Conservation (phyloP, 1,140 invertebrate genomes). For the Gryon sp. region DNA sequence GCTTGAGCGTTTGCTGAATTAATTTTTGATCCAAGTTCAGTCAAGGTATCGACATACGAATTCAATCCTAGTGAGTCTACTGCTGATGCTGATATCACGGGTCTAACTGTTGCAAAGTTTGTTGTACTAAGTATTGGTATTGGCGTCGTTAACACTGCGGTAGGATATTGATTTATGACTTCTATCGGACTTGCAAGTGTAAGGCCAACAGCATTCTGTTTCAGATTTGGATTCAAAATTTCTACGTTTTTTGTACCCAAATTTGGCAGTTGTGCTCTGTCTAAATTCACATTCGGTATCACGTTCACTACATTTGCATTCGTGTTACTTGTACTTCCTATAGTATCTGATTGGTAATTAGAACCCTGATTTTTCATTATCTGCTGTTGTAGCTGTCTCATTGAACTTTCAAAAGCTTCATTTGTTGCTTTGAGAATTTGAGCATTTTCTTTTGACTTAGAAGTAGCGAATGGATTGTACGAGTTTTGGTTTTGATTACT, state of each 20-base stretch:
- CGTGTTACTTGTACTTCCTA: slow-evolving; percentile 67
- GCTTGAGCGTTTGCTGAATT: slow-evolving; percentile 55
- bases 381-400: slow-evolving; percentile 69
- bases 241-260: slow-evolving; percentile 73
- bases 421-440: slow-evolving; percentile 66
- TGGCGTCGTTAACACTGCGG: slow-evolving; percentile 72
- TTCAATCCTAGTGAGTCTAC: slow-evolving; percentile 61
- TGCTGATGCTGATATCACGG: slow-evolving; percentile 46
- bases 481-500: slow-evolving; percentile 49
- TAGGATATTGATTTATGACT: slow-evolving; percentile 68
- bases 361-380: slow-evolving; percentile 63
- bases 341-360: slow-evolving; percentile 65
- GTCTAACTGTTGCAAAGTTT: slow-evolving; percentile 64
- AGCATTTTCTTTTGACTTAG: slow-evolving; percentile 58
- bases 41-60: slow-evolving; percentile 68
- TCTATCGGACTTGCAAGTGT: slow-evolving; percentile 60
- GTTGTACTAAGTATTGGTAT: slow-evolving; percentile 73
- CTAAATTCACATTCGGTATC: slow-evolving; percentile 41
- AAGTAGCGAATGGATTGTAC: slow-evolving; percentile 28
- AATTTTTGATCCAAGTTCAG: slow-evolving; percentile 68
- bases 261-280: slow-evolving; percentile 71
- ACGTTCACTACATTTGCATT: slow-evolving; percentile 64
- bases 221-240: slow-evolving; percentile 75
- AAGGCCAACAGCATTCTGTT: slow-evolving; percentile 67
- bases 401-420: slow-evolving; percentile 66